Evolutionary conservation across 2,888 invertebrate genomes (phyloP).

Genomic region (Napeogenes inachia): DNA sequence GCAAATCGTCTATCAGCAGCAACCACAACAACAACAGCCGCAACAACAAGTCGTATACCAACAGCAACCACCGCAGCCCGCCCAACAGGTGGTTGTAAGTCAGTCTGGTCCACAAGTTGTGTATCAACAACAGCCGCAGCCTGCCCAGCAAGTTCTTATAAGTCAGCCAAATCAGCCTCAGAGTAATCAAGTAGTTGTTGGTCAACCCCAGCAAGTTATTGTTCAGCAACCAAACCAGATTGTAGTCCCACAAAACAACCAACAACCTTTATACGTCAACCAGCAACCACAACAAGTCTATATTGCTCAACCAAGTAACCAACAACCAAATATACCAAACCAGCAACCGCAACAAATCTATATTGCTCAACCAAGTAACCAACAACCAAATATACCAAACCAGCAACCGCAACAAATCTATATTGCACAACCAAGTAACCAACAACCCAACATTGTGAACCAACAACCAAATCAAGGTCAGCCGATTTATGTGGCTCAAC

Average conservation of each 20-base stretch:
- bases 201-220: not conserved
- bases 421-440: slow-evolving; percentile 25
- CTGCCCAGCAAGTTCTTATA: slow-evolving; percentile 16
- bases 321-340: slow-evolving; percentile 15
- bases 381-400: slow-evolving; percentile 15
- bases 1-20: not conserved
- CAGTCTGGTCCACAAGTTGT: not conserved
- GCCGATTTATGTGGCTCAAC: slow-evolving; percentile 17
- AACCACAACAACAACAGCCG: not conserved
- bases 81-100: too few relatives aligned
- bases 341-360: slow-evolving; percentile 22
- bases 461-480: slow-evolving; percentile 23
- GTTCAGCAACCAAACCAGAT: slow-evolving; percentile 23
- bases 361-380: slow-evolving; percentile 23
- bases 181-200: too few relatives aligned
- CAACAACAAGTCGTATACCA: too few relatives aligned
- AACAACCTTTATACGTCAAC: slow-evolving; percentile 19
- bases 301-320: slow-evolving; percentile 23
- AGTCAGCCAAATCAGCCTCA: slow-evolving; percentile 4
- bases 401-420: slow-evolving; percentile 23
- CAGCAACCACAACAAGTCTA: slow-evolving; percentile 22
- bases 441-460: slow-evolving; percentile 16
- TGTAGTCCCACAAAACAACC: slow-evolving; percentile 19
- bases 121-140: slow-evolving; percentile 20
- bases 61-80: too few relatives aligned